A percentile compares a stretch with the other conserved stretches of the same genome.
These are phyloP conservation scores for Poecile montanus DNA, from an alignment of 2,797 vertebrate genomes.

Conservation along the genomic window DNA sequence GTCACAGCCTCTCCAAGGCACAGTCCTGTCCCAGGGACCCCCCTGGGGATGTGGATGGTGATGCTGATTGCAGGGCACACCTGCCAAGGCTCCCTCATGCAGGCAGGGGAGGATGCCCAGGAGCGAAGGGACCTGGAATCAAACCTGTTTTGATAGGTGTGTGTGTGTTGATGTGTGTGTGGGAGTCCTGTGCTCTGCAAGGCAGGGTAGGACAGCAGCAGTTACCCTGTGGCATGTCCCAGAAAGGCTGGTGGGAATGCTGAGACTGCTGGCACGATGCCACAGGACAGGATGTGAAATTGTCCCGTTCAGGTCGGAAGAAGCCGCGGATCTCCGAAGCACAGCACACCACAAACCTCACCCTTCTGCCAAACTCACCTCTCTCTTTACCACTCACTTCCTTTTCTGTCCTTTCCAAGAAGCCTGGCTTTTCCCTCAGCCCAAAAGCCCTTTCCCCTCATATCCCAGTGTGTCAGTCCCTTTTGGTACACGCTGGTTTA, in stretches of 20 bases:
- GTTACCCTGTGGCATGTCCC: background rate
- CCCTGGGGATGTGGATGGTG: background rate
- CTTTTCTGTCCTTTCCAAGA: background rate
- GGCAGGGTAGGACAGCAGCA: background rate
- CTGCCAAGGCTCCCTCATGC: background rate
- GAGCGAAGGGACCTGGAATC: slow-evolving; percentile 81
- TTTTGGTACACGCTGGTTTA: background rate
- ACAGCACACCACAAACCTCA: background rate
- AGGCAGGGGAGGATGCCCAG: background rate
- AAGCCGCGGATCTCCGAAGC: slow-evolving; percentile 2
- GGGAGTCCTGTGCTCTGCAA: background rate
- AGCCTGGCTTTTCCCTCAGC: background rate
- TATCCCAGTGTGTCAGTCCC: background rate
- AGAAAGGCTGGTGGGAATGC: background rate
- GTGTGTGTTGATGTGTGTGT: background rate
- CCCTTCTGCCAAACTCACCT: background rate
- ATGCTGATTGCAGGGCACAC: background rate
- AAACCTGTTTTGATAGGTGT: slow-evolving; percentile 34
- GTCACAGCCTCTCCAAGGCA: background rate
- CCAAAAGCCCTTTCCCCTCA: background rate
- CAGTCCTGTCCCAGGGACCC: background rate
- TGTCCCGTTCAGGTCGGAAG: background rate
- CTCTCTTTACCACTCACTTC: background rate
- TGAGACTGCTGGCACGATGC: accelerated
- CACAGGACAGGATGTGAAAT: background rate